Evolutionary conservation across 2,797 vertebrate species (phyloP).

Genomic region (Megalops cyprinoides): DNA sequence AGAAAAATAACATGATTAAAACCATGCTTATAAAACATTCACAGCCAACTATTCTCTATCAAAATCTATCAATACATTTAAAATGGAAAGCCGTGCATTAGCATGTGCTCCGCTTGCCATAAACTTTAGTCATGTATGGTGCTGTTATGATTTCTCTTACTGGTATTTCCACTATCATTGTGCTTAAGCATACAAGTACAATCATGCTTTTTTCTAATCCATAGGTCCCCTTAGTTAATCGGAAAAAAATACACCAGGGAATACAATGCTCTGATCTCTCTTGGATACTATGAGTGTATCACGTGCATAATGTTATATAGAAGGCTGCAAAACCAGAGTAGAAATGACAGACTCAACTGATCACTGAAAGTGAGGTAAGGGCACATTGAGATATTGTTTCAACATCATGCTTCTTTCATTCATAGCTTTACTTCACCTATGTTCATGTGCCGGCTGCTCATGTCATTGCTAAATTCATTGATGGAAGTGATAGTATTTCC

Average conservation of each 20-base stretch:
- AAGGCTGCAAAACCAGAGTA: background rate
- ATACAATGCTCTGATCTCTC: background rate
- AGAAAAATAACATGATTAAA: too few relatives aligned
- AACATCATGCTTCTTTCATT: background rate
- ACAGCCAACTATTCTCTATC: too few relatives aligned
- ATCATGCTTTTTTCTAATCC: background rate
- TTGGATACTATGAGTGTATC: background rate
- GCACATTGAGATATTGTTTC: background rate
- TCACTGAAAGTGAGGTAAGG: slow-evolving; percentile 9
- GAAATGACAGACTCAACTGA: background rate
- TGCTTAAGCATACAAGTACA: too few relatives aligned
- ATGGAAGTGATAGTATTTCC: too few relatives aligned
- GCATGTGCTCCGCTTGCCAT: too few relatives aligned
- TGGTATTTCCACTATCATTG: too few relatives aligned
- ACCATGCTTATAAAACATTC: too few relatives aligned
- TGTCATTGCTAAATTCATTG: too few relatives aligned
- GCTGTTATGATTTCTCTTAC: too few relatives aligned
- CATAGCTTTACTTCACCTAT: background rate
- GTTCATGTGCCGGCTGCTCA: background rate
- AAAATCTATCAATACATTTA: too few relatives aligned
- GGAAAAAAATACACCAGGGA: background rate
- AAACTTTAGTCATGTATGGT: too few relatives aligned
- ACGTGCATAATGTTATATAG: background rate
- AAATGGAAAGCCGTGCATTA: too few relatives aligned
- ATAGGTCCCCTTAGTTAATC: background rate